Evolutionary conservation across 2,888 invertebrate genomes (phyloP), one percentile per base, ranked within the genome.

Genomic region (Parnassius apollo): DNA sequence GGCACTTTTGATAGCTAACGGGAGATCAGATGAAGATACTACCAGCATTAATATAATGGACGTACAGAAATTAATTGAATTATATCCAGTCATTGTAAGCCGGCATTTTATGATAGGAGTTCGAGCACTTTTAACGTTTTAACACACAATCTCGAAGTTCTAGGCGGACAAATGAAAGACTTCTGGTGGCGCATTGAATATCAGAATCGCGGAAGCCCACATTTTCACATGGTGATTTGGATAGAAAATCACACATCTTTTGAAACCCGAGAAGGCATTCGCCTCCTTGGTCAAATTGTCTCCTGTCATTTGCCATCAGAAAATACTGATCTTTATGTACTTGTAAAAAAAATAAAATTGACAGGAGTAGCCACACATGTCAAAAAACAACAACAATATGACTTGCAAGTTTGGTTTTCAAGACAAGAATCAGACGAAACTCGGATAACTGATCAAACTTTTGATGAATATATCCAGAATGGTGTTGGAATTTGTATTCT

Each of bases 401-500:
- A 52, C 35, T 25, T 52, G 35, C 12, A 52, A 25, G 52, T 52
- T 35, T 52, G 35, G 25, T 22, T 52, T 22, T 25, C 52, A 22
- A 18, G 52, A 52, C 18, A 52, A 52, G 1, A 52, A 52, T 52
- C 2, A 35, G 35, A 22, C 12, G 52, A 52, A 52, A 52, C 52
- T 25, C 22, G 25, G 18, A 11, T 52, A 12, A 25, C 25, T 11
- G 18, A 22, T 9, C 52, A 10, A 13, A 25, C 52, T 25, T 52
- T 35, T 25, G 52, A 25, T 9, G 52, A 52, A 52, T 25, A 25
- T 52, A 13, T 77, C 46, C 63, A 62, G 9, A 77, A 76, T 57
- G 71, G 71, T 42, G 74, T 74, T 12, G 68, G 75, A 60, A 71
- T 77, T 57, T 75, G 75, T 65, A 42, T 66, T 42, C 55, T 78